phyloP scores from a whole-genome alignment of 2,888 invertebrate genomes.

The Apantesis nais region DNA sequence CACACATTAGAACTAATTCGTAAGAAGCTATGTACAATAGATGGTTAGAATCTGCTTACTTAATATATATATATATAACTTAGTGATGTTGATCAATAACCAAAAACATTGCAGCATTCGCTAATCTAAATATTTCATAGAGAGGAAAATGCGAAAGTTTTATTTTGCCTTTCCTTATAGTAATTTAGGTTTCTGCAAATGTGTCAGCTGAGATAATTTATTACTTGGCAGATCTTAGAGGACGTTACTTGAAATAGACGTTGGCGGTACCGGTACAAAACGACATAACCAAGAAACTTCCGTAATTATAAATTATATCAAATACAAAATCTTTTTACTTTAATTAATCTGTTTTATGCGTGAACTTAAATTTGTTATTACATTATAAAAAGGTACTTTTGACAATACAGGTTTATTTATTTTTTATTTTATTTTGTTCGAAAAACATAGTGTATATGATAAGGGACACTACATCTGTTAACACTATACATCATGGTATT shows the following conservation, averaged over 20 bases:
- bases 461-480: too few relatives aligned
- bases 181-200: conserved; percentile 22
- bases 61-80: too few relatives aligned
- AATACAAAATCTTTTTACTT: conserved; percentile 29
- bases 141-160: conserved; percentile 8
- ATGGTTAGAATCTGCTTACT: too few relatives aligned
- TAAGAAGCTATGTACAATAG: too few relatives aligned
- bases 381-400: too few relatives aligned
- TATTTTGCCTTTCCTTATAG: conserved; percentile 19
- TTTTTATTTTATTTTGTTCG: too few relatives aligned
- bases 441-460: too few relatives aligned
- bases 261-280: conserved; percentile 31
- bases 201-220: conserved; percentile 33
- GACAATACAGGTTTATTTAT: too few relatives aligned
- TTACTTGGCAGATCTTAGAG: conserved; percentile 38
- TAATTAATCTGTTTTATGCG: conserved; percentile 16
- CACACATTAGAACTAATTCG: too few relatives aligned
- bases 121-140: neutral
- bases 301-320: conserved; percentile 28
- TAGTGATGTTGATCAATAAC: neutral
- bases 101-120: neutral
- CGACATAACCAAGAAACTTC: conserved; percentile 28
- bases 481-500: too few relatives aligned
- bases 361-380: too few relatives aligned
- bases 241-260: conserved; percentile 39